A percentile compares a stretch with the other conserved stretches of the same genome.
Conservation (phyloP, 1,140 invertebrate species). For the Yoshiicerus persimilis region DNA sequence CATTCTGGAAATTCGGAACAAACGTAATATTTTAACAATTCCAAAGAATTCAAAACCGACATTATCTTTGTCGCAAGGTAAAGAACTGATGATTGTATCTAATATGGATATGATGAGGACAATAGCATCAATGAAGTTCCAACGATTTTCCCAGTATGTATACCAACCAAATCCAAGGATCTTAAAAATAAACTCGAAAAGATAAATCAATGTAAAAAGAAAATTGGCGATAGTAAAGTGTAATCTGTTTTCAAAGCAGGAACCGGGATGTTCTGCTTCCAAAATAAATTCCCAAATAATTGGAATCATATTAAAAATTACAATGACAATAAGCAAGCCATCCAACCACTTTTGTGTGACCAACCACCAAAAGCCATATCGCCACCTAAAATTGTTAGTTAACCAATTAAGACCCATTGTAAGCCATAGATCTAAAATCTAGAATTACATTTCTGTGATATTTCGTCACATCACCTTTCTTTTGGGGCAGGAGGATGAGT, state of each 20-base stretch:
- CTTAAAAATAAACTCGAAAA: slow-evolving; percentile 39
- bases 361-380: slow-evolving; percentile 28
- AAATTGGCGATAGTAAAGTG: slow-evolving; percentile 3
- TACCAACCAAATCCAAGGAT: neutral
- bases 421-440: no score
- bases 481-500: neutral
- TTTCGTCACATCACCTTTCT: no score
- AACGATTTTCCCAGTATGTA: neutral
- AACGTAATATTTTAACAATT: neutral
- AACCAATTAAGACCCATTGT: no score
- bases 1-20: neutral
- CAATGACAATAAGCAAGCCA: slow-evolving; percentile 28
- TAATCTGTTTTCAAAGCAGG: neutral
- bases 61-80: neutral
- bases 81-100: neutral
- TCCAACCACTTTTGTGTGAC: slow-evolving; percentile 37
- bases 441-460: no score
- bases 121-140: slow-evolving; percentile 15
- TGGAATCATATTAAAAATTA: slow-evolving; percentile 42
- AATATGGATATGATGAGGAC: neutral
- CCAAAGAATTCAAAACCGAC: slow-evolving; percentile 4
- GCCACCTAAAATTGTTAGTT: neutral
- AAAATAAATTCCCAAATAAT: slow-evolving; percentile 41
- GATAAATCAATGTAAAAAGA: slow-evolving; percentile 35
- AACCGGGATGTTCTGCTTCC: neutral